Base-by-base conservation (phyloP, 1,140 invertebrate species). In the Anoplolepis gracilipes region DNA sequence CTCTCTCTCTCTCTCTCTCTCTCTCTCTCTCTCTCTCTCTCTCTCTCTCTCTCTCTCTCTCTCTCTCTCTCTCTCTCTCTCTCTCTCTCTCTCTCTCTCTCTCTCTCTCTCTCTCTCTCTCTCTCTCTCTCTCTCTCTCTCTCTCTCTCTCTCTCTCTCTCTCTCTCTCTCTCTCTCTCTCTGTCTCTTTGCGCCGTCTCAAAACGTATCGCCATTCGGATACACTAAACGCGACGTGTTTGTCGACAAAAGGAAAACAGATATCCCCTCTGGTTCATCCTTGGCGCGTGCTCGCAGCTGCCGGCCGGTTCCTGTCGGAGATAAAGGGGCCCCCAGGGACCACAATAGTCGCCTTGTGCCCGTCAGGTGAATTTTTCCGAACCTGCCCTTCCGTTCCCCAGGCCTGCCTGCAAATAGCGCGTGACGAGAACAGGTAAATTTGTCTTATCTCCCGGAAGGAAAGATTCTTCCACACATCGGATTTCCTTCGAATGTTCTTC, bases 241-340 rank as follows among this genome's bases (percentile, higher is more conserved):
- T 92, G 89, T 85, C 84, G 84, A 91, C 77, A 77, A 90, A 87
- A 92, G 69, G 86, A 90, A 91, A 87, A 89, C 87, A 90, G 92
- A 92, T 92, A 92, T 81, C 85, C 76, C 69, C 64, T 67, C 25
- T 46, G 73, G 88, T 91, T 91, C 89, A 91, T 92, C 88, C 91
- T 93, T 91, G 92, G 91, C 91, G 91, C 92, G 92, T 92, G 92
- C 90, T 91, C 69, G 87, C 92, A 93, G 92, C 92, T 93, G 92
- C 91, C 84, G 76, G 85, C 87, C 79, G 64, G 88, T 91, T 92
- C 89, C 87, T 89, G 87, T 30, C 78, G 57, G 25, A 85, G 89
- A 92, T 92, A 92, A 90, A 91, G 65, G 59, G 59, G 84, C 85
- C 88, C 87, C 88, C 82, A 39, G 85, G 79, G 84, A 89, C 85